phyloP scores from a whole-genome alignment of 2,888 invertebrate species.

The Agrotis ipsilon region DNA sequence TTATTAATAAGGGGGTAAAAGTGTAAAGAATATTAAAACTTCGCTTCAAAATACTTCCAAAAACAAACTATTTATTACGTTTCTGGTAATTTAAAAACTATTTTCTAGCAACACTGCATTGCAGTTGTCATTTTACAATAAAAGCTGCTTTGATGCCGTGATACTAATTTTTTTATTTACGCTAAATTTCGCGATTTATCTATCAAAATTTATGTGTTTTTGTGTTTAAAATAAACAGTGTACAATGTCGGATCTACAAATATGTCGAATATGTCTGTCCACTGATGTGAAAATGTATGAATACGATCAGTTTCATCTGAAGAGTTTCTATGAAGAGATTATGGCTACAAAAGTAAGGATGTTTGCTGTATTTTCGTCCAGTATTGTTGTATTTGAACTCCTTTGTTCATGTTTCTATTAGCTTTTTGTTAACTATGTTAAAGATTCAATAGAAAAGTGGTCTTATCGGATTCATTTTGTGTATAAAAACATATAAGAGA shows the following conservation, averaged over 20 bases:
- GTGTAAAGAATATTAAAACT: too few species aligned
- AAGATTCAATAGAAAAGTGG: not conserved
- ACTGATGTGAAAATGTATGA: conserved; percentile 75
- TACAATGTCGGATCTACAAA: conserved; percentile 71
- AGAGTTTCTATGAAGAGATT: conserved; percentile 76
- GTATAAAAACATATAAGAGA: not conserved
- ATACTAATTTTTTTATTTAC: conserved; percentile 49
- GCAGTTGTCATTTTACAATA: conserved; percentile 42
- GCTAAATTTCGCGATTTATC: conserved; percentile 26
- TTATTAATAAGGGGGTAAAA: too few species aligned
- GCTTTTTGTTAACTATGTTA: not conserved
- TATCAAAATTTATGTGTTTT: conserved; percentile 34
- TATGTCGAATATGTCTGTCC: conserved; percentile 77
- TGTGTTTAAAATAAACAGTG: conserved; percentile 23
- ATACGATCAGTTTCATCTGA: conserved; percentile 72
- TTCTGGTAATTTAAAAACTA: not conserved
- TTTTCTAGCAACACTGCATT: conserved; percentile 45
- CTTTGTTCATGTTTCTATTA: not conserved
- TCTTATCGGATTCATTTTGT: not conserved
- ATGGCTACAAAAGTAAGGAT: conserved; percentile 76
- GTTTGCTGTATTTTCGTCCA: conserved; percentile 20
- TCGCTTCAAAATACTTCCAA: not conserved
- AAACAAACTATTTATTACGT: not conserved
- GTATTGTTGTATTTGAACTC: not conserved
- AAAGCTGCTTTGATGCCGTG: conserved; percentile 43